Evolutionary conservation across 2,797 vertebrate species (phyloP), one percentile per base, ranked within the genome.

Genomic region (Cuniculus paca): DNA sequence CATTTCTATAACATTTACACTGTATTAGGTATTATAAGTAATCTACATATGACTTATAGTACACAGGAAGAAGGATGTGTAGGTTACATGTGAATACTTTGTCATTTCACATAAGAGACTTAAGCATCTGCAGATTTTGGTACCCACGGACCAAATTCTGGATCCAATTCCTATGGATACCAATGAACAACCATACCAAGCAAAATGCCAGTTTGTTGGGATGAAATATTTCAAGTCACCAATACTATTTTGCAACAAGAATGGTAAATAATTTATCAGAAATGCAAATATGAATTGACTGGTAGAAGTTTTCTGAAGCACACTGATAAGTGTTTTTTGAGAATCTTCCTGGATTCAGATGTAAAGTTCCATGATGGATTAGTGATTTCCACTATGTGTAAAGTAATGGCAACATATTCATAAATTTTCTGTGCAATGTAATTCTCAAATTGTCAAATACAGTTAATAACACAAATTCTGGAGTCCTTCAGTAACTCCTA

Each of bases 171-270:
- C 39, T 7, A 31, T 45, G 56, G 17, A 61, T 12, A 48, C 28
- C 31, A 63, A 63, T 4, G 5, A 34, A 60, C 5, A 61, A 63
- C 14, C 14, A 20, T 60, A 60, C 36, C 79, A 42, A 61, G 60
- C 19, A 82, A 83, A 45, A 34, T 48, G 39, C 22, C 63, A 58
- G 34, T 74, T 92, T 52, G 54, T 50, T n/a, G 11, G 52, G 68
- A 61, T 48, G 60, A 48, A 84, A 28, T 60, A 93, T 28, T 74
- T 91, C 39, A 91, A 88, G 22, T 91, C n/a, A 94, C 19, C 54
- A 84, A 50, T 65, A 56, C 93, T 19, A 63, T 79, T 93, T 58
- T 39, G 13, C 26, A 39, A 80, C 56, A 92, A 31, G 56, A 72
- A 65, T 45, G 61, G 50, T 22, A 79, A 93, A 87, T 9, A 84